phyloP scores from a whole-genome alignment of 2,888 invertebrate species.

The Carabus problematicus region DNA sequence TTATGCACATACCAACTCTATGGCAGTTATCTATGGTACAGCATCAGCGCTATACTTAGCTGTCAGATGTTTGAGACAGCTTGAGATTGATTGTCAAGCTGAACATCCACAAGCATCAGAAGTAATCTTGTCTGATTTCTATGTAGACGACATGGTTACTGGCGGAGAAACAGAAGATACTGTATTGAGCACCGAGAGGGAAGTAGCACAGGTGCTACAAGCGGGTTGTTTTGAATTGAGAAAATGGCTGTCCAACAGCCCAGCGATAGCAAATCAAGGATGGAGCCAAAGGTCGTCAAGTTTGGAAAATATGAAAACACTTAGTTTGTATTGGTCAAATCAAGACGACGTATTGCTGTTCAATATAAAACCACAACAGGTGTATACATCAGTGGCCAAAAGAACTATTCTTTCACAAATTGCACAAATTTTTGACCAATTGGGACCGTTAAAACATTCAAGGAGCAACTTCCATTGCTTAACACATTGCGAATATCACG shows the following conservation, averaged over 20 bases:
- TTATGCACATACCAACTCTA: not conserved
- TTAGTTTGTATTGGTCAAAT: not conserved
- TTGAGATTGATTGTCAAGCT: not conserved
- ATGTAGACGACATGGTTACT: not conserved
- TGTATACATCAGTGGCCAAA: not conserved
- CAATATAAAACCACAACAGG: not conserved
- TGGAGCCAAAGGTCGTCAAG: not conserved
- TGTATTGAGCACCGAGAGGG: not conserved
- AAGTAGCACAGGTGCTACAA: not conserved
- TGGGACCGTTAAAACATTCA: not conserved
- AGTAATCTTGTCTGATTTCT: not conserved
- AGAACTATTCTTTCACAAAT: conserved; percentile 7
- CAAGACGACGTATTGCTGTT: not conserved
- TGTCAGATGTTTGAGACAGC: not conserved
- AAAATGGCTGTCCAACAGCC: not conserved
- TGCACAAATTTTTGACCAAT: conserved; percentile 5
- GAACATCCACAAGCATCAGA: not conserved
- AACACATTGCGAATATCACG: not conserved
- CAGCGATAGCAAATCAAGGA: not conserved
- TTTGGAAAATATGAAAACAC: not conserved
- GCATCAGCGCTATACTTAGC: conserved; percentile 1
- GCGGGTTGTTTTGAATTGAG: not conserved
- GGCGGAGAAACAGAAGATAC: not conserved
- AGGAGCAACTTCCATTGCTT: too few relatives aligned
- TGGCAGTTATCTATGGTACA: not conserved